These are phyloP conservation scores for Agriopis aurantiaria DNA, from an alignment of 2,888 invertebrate genomes.

Conservation along the genomic window DNA sequence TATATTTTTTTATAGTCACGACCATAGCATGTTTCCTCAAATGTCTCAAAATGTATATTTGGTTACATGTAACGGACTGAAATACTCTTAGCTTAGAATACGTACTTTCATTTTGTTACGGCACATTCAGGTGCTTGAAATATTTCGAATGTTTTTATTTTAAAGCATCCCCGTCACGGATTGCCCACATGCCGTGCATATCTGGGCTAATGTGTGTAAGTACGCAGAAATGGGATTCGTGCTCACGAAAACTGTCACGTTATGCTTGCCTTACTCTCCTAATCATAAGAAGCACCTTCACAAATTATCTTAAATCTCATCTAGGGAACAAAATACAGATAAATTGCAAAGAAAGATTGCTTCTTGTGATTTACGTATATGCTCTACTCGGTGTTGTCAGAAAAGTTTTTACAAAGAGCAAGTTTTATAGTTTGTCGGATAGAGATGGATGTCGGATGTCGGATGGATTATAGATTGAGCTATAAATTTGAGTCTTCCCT, in stretches of 20 bases:
- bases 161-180: constrained; percentile 40
- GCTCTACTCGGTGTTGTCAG: constrained; percentile 3
- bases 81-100: constrained; percentile 19
- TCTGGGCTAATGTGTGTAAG: constrained; percentile 67
- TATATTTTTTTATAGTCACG: no score
- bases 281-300: constrained; percentile 2
- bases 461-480: constrained; percentile 24
- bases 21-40: not conserved
- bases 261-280: constrained; percentile 53
- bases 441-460: no score
- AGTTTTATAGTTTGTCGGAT: constrained; percentile 27
- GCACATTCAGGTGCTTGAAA: constrained; percentile 26
- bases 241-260: constrained; percentile 57
- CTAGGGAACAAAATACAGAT: constrained; percentile 5
- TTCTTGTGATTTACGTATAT: constrained; percentile 13
- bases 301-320: constrained; percentile 21
- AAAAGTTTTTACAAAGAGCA: constrained; percentile 14
- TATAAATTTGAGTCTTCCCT: constrained; percentile 30
- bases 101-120: constrained; percentile 33
- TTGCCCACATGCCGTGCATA: constrained; percentile 61
- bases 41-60: not conserved
- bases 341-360: constrained; percentile 21
- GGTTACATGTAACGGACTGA: constrained; percentile 25
- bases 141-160: constrained; percentile 19
- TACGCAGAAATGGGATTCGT: constrained; percentile 53